Evolutionary conservation across 2,113 vertebrate species (phyloP).

Genomic region (Sapajus apella): DNA sequence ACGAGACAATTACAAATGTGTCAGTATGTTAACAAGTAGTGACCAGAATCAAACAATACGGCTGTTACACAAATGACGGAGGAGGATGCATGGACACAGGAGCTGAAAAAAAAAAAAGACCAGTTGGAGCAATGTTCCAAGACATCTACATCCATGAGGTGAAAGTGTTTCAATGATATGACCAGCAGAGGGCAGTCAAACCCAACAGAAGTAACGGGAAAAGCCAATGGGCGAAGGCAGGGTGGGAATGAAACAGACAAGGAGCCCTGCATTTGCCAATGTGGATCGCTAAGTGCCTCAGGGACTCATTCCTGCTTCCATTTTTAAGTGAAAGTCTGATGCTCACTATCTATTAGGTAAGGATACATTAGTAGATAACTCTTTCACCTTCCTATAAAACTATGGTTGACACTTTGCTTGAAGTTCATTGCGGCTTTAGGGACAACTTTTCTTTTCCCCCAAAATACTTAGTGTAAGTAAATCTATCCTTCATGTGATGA

Average conservation of each 20-base stretch:
- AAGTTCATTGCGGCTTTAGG: not conserved
- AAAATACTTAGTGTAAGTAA: not conserved
- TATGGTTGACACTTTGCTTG: not conserved
- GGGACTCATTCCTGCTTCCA: not conserved
- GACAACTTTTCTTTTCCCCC: not conserved
- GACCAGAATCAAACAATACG: not conserved
- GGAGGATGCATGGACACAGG: not conserved
- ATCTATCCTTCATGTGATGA: not conserved
- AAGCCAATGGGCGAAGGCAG: not conserved
- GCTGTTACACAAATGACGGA: slow-evolving; percentile 24
- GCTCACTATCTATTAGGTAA: not conserved
- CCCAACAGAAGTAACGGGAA: slow-evolving; percentile 70
- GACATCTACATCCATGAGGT: not conserved
- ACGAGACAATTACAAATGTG: slow-evolving; percentile 52
- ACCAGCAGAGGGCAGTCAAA: slow-evolving; percentile 80
- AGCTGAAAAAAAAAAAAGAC: slow-evolving; percentile 67
- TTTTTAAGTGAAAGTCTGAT: not conserved
- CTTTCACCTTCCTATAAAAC: not conserved
- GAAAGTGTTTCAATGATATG: slow-evolving; percentile 63
- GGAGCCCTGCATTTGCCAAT: slow-evolving; percentile 70
- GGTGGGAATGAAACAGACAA: slow-evolving; percentile 48
- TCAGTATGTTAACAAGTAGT: slow-evolving; percentile 28
- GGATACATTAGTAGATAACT: not conserved
- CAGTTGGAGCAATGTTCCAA: slow-evolving; percentile 2
- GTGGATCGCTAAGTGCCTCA: not conserved